Conservation (phyloP, 2,888 invertebrate species). For the Pecten maximus region DNA sequence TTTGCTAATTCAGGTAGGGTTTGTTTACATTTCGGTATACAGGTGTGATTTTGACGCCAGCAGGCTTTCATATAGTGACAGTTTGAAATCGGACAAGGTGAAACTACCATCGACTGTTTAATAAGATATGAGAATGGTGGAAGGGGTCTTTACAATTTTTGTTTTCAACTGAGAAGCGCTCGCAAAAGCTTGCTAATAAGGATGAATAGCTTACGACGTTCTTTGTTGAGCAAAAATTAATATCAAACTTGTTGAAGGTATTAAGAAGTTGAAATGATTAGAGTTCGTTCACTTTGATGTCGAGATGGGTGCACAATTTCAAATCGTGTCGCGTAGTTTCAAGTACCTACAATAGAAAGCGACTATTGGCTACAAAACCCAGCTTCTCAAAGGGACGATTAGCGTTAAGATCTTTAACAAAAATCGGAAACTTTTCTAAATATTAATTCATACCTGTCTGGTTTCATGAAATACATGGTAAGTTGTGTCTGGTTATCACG, state of each 20-base stretch:
- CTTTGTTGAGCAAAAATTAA: slow-evolving; percentile 23
- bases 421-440: slow-evolving; percentile 30
- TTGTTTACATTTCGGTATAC: not conserved
- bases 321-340: slow-evolving; percentile 29
- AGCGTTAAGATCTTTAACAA: not conserved
- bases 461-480: not conserved
- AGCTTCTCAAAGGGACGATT: not conserved
- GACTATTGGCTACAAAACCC: not conserved
- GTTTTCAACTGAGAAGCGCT: not conserved
- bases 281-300: not conserved
- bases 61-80: slow-evolving; percentile 1
- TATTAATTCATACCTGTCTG: not conserved
- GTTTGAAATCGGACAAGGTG: slow-evolving; percentile 26
- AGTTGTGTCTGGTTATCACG: not conserved
- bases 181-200: not conserved
- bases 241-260: slow-evolving; percentile 22
- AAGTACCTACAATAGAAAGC: slow-evolving; percentile 18
- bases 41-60: slow-evolving; percentile 35
- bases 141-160: not conserved
- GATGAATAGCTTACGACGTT: not conserved
- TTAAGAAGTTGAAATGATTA: slow-evolving; percentile 13
- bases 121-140: not conserved
- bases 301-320: slow-evolving; percentile 16
- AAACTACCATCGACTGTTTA: not conserved
- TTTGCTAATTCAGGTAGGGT: slow-evolving; percentile 32